phyloP scores from a whole-genome alignment of 2,113 vertebrate genomes.

The Abramis brama region DNA sequence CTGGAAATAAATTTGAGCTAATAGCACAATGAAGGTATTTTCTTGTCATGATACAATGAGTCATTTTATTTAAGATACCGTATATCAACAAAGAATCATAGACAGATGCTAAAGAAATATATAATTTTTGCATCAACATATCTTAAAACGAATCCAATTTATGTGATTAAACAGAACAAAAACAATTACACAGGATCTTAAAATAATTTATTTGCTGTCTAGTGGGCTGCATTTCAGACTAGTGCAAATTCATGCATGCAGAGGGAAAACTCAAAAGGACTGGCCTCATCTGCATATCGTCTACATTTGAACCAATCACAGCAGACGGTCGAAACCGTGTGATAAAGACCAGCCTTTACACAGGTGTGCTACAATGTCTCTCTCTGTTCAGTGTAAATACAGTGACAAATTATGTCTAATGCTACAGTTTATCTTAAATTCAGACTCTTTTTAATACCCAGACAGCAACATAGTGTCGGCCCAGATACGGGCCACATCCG shows the following conservation, averaged over 20 bases:
- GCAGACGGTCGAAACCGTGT: background rate
- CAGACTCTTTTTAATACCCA: background rate
- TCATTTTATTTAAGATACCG: background rate
- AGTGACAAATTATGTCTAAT: background rate
- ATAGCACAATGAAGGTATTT: background rate
- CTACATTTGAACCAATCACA: background rate
- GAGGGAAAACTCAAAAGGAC: slow-evolving; percentile 41
- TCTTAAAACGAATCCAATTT: background rate
- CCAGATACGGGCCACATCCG: no score
- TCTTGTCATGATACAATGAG: background rate
- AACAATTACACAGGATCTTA: slow-evolving; percentile 48
- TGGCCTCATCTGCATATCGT: slow-evolving; percentile 7
- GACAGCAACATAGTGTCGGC: no score
- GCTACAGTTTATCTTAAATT: slow-evolving; percentile 11
- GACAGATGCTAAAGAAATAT: background rate
- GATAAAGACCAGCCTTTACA: background rate
- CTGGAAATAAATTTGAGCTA: background rate
- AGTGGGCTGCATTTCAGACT: slow-evolving; percentile 58
- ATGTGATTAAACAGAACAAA: slow-evolving; percentile 4
- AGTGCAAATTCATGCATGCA: slow-evolving; percentile 77
- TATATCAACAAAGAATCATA: background rate
- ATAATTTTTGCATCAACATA: background rate
- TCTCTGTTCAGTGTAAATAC: background rate
- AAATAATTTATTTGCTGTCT: slow-evolving; percentile 67
- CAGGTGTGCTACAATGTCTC: background rate